Evolutionary conservation across 1,140 invertebrate species (phyloP), one percentile per base, ranked within the genome.

Genomic region (Halyomorpha halys): DNA sequence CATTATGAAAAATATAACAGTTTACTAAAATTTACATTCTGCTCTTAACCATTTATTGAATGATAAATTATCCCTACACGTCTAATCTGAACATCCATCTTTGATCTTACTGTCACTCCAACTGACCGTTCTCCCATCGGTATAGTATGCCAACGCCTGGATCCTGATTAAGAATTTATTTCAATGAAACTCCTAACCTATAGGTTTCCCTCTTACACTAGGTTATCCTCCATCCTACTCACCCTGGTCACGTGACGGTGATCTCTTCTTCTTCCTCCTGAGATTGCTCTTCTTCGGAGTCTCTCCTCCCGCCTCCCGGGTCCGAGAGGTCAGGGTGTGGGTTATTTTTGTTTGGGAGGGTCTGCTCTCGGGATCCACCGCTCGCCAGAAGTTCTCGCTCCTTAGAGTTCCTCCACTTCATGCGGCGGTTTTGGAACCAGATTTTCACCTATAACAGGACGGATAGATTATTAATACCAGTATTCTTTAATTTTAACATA

Each of bases 351-450:
- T 92, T 97, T 0, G 94, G 94, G 27, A 97, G 78, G 0, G 94
- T 97, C 74, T 97, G 92, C 72, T 97, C 94, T 19, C 94, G 79
- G 11, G 90, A 92, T 5, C 94, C 94, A 0, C 94, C 94, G 19
- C 83, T 86, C 4, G 94, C 94, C 53, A 98, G 76, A 0, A 98
- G 79, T 76, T 98, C 94, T 18, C 94, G 79, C 74, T 98, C 95
- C 76, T 97, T 98, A 11, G 91, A 95, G 75, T 98, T 98, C 11
- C 95, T 80, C 92, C 92, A 96, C 75, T 96, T 96, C 91, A 95
- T 96, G 59, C 92, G 83, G 0, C 92, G 82, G 73, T 95, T 96
- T 82, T 96, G 91, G 75, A 95, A 95, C 92, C 91, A 95, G 66
- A 95, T 95, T 79, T 94, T 95, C 65, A 95, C 91, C 91, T 95